These are phyloP conservation scores for Beaufortia kweichowensis DNA, from an alignment of 2,113 vertebrate species.

Conservation along the genomic window DNA sequence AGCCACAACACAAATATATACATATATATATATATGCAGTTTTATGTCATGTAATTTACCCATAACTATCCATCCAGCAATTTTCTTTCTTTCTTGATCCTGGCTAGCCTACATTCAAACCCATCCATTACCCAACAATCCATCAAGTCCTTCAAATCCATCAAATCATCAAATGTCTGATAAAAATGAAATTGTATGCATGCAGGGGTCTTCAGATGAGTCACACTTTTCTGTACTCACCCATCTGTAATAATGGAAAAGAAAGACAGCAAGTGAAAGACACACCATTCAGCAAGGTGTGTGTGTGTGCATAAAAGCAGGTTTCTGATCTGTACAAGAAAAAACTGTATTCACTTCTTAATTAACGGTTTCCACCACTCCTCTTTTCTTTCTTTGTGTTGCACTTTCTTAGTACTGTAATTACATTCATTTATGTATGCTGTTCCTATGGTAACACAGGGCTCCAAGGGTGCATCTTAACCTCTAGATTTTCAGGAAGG, in stretches of 20 bases:
- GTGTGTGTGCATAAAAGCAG: not conserved
- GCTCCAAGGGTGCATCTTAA: constrained; percentile 21
- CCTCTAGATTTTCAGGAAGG: constrained; percentile 19
- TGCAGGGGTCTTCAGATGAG: not conserved
- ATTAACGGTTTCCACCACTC: constrained; percentile 1
- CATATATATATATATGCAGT: not conserved
- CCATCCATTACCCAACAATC: not conserved
- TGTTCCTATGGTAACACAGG: constrained; percentile 49
- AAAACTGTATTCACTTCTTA: not conserved
- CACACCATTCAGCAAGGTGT: no score
- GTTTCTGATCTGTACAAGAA: not conserved
- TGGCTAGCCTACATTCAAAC: not conserved
- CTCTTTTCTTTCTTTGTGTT: constrained; percentile 17
- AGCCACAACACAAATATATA: not conserved
- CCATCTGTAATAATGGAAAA: not conserved
- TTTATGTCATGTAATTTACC: not conserved
- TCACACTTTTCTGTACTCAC: not conserved
- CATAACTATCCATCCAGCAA: not conserved
- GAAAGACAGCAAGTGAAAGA: not conserved
- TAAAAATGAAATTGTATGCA: not conserved
- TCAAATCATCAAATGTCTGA: not conserved
- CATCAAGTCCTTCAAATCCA: not conserved
- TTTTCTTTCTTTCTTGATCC: not conserved
- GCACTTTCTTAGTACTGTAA: constrained; percentile 27
- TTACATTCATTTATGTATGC: constrained; percentile 46